phyloP scores from a whole-genome alignment of 2,113 vertebrate species.

The Casuarius casuarius region DNA sequence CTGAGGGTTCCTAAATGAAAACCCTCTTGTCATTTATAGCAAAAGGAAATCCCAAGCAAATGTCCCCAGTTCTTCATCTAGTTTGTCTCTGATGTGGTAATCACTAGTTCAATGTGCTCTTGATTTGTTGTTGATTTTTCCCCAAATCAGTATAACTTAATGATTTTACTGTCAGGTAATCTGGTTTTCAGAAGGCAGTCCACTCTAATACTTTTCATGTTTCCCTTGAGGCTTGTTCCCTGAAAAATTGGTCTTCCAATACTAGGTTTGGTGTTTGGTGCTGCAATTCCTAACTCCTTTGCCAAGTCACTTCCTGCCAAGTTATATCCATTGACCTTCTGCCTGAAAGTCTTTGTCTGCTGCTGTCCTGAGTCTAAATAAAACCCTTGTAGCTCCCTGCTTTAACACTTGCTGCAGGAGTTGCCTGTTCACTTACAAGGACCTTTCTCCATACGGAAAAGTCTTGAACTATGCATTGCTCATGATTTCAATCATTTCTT shows the following conservation, averaged over 20 bases:
- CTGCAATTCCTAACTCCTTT: background rate
- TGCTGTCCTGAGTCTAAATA: background rate
- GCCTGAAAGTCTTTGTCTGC: background rate
- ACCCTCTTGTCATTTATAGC: background rate
- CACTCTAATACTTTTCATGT: background rate
- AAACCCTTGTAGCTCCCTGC: background rate
- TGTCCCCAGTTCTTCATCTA: background rate
- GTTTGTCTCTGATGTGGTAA: background rate
- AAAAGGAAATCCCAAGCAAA: background rate
- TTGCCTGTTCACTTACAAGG: background rate
- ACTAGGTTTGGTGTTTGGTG: background rate
- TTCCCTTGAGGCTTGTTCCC: background rate
- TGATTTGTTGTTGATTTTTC: background rate
- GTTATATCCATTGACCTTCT: background rate
- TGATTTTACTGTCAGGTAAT: background rate
- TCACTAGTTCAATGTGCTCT: background rate
- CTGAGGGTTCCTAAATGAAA: background rate
- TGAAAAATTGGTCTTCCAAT: background rate
- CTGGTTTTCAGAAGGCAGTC: background rate
- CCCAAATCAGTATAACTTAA: background rate
- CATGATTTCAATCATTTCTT: background rate
- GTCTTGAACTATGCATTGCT: background rate
- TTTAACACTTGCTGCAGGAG: background rate
- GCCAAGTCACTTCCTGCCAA: background rate
- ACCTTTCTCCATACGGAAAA: background rate